Evolutionary conservation across 2,113 vertebrate genomes (phyloP), one percentile per base, ranked within the genome.

Genomic region (Paracanthobrama guichenoti): DNA sequence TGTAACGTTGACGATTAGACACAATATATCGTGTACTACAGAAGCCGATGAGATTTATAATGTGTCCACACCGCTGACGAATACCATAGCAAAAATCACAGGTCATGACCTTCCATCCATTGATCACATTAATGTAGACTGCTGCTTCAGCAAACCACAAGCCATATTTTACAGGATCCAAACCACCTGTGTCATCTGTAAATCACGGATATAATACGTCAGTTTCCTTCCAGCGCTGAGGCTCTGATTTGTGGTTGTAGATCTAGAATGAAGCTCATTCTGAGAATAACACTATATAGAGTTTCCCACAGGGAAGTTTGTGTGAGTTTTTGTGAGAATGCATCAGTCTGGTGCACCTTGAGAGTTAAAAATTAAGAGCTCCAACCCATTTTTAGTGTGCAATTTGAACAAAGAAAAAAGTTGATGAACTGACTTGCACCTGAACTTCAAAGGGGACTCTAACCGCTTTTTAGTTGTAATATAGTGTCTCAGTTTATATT

Each of bases 41-140:
- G 77, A 79, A 26, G 35, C 77, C 48, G 77, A 64, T 26, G 16
- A 28, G 59, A 79, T 64, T 64, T 64, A 79, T 64, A 79, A 78
- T 62, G 59, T 79, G 42, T 79, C 57, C n/a, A 53, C 46, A 48
- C 13, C 2, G 13, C 39, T 64, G 59, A 79, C 24, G 16, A 26
- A 79, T 26, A 28, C 24, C 3, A 4, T 64, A 14, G 18, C 28
- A 35, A 81, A 71, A 69, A 69, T 14, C 46, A 53, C 80, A 71
- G 66, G 80, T 82, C 80, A 82, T 18, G 80, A 82, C 80, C 80
- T 82, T 82, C 8, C 31, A 11, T 39, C 66, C 66, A 69, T 69
- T 14, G 3, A 82, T 82, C 80, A 82, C 48, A 39, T 81, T 39
- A 16, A 67, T 71, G 28, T 10, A 71, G 66, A 81, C 44, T 55